Evolutionary conservation across 2,113 vertebrate species (phyloP).

Genomic region (Butorides virescens): DNA sequence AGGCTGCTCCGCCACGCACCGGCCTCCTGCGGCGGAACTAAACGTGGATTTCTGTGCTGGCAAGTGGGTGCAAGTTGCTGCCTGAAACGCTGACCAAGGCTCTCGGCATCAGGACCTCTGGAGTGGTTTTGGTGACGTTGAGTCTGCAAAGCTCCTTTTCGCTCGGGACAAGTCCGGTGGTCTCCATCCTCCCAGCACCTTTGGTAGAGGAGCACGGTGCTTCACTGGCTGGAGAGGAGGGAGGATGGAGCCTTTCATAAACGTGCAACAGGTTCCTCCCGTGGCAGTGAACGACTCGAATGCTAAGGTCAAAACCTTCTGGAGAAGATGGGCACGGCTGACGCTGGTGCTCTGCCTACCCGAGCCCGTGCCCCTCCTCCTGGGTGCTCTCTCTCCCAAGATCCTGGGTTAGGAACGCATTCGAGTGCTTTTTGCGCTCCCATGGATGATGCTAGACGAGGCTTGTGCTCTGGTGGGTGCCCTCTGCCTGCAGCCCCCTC

Average conservation of each 20-base stretch:
- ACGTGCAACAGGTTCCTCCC: not conserved
- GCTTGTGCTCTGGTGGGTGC: not conserved
- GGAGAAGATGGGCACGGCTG: not conserved
- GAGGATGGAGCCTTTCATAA: not conserved
- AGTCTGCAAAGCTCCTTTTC: not conserved
- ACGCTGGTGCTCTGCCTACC: not conserved
- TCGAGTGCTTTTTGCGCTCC: not conserved
- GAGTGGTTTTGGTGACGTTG: not conserved
- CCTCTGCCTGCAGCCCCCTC: not conserved
- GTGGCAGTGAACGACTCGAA: too few species aligned
- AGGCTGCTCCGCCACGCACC: accelerated
- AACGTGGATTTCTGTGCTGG: not conserved
- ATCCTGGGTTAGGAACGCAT: accelerated
- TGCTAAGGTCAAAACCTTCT: not conserved
- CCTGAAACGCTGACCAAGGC: not conserved
- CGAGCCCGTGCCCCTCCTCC: accelerated
- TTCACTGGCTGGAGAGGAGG: accelerated
- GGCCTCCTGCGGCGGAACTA: not conserved
- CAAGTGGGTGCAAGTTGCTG: not conserved
- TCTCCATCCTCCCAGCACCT: accelerated
- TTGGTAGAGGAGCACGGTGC: not conserved
- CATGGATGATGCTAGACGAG: accelerated
- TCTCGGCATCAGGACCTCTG: not conserved
- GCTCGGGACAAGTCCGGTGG: accelerated
- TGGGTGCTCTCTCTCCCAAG: not conserved